Percentiles rank a stretch among this genome's conserved stretches.
Conservation (phyloP, 2,113 vertebrate species). For the Hymenochirus boettgeri region DNA sequence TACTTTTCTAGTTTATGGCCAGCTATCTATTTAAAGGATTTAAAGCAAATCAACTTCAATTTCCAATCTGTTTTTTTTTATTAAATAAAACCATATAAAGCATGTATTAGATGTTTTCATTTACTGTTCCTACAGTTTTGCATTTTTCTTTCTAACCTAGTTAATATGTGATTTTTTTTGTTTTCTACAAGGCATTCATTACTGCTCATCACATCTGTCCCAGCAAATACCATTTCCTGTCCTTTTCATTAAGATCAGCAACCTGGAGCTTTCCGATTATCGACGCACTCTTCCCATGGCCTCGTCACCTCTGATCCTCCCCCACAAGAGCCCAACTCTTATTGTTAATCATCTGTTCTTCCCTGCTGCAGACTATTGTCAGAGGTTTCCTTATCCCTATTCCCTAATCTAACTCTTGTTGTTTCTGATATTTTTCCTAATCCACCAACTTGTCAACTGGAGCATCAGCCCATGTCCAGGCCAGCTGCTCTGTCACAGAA, state of each 20-base stretch:
- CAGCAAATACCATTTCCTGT: slow-evolving; percentile 68
- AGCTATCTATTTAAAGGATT: too few relatives aligned
- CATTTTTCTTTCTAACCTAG: neutral
- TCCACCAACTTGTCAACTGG: slow-evolving; percentile 66
- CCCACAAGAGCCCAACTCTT: slow-evolving; percentile 49
- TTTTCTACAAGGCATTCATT: slow-evolving; percentile 61
- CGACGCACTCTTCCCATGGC: slow-evolving; percentile 69
- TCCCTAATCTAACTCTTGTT: slow-evolving; percentile 58
- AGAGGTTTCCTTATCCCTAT: slow-evolving; percentile 62
- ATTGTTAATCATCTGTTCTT: slow-evolving; percentile 71
- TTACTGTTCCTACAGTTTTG: slow-evolving; percentile 10
- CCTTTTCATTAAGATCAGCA: slow-evolving; percentile 65
- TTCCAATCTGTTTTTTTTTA: too few relatives aligned
- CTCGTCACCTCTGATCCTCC: slow-evolving; percentile 63
- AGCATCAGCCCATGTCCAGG: slow-evolving; percentile 64
- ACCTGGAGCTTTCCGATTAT: slow-evolving; percentile 64
- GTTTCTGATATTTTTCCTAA: slow-evolving; percentile 69
- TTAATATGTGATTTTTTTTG: slow-evolving; percentile 24
- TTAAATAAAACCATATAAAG: too few relatives aligned
- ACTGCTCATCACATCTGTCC: slow-evolving; percentile 63
- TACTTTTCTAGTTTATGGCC: too few relatives aligned
- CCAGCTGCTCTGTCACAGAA: slow-evolving; percentile 65
- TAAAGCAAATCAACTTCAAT: too few relatives aligned
- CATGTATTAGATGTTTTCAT: too few relatives aligned
- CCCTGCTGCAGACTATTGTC: slow-evolving; percentile 65